These are phyloP conservation scores for Hippolais icterina DNA, from an alignment of 2,113 vertebrate genomes.

Conservation along the genomic window DNA sequence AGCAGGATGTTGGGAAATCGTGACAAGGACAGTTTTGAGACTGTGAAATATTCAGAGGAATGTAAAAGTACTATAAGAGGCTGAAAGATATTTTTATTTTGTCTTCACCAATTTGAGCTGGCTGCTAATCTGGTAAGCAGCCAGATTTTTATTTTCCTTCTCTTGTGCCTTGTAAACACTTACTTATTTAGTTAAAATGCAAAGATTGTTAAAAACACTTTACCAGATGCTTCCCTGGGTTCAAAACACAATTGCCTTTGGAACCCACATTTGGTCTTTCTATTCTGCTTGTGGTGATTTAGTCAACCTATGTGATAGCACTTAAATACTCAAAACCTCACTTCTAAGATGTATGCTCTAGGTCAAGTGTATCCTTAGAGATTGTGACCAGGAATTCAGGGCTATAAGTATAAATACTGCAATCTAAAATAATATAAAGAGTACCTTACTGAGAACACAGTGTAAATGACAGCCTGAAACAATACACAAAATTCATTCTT, in stretches of 20 bases:
- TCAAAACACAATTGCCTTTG: constrained; percentile 43
- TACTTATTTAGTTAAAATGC: constrained; percentile 57
- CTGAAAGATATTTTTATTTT: constrained; percentile 29
- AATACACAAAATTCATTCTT: not conserved
- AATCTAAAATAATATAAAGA: not conserved
- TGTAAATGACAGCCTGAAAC: not conserved
- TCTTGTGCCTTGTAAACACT: constrained; percentile 47
- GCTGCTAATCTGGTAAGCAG: constrained; percentile 23
- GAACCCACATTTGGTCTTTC: not conserved
- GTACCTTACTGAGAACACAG: not conserved
- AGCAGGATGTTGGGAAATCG: not conserved
- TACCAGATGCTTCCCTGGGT: constrained; percentile 33
- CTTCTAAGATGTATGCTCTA: not conserved
- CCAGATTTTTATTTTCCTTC: constrained; percentile 50
- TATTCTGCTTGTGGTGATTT: not conserved
- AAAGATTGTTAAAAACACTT: constrained; percentile 44
- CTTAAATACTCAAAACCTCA: not conserved
- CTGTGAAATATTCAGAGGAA: not conserved
- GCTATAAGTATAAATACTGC: not conserved
- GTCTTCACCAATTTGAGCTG: constrained; percentile 11
- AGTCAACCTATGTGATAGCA: not conserved
- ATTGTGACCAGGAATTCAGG: not conserved
- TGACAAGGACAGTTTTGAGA: not conserved
- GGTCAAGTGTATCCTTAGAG: not conserved
- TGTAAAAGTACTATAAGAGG: not conserved